Percentiles rank a stretch among this genome's conserved stretches.
phyloP scores from a whole-genome alignment of 2,888 invertebrate genomes.

The Tiliacea citrago region DNA sequence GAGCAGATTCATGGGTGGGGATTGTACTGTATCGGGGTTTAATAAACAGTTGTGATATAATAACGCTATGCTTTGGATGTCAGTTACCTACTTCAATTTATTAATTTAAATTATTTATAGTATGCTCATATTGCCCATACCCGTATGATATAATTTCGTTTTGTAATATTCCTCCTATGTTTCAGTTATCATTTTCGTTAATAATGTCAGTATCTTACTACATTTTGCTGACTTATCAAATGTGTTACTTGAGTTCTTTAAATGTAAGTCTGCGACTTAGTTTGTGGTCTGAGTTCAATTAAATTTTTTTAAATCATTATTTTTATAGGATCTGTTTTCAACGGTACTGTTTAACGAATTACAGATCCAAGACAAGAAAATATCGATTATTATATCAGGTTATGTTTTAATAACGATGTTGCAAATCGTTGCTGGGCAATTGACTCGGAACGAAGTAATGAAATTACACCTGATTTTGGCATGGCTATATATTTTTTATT shows the following conservation, averaged over 20 bases:
- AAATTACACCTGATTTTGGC: constrained; percentile 3
- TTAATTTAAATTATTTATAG: not conserved
- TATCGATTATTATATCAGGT: not conserved
- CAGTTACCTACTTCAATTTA: not conserved
- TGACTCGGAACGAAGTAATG: constrained; percentile 12
- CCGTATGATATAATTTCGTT: not conserved
- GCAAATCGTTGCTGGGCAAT: constrained; percentile 29
- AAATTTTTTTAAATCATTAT: not conserved
- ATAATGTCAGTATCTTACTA: constrained; percentile 1
- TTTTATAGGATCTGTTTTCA: not conserved
- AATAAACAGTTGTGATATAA: not conserved
- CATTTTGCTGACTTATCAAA: constrained; percentile 7
- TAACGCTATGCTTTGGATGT: not conserved
- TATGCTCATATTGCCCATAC: too few species aligned
- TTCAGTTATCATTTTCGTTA: constrained; percentile 17
- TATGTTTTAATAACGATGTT: not conserved
- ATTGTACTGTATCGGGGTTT: not conserved
- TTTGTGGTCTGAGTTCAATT: too few species aligned
- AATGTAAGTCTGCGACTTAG: too few species aligned
- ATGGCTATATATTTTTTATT: constrained; percentile 24
- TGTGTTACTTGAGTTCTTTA: not conserved
- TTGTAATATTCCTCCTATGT: not conserved
- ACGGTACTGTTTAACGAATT: too few species aligned
- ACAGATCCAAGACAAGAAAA: not conserved
- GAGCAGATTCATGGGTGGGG: not conserved